Percentiles rank a stretch among this genome's conserved stretches.
Conservation (phyloP, 2,888 invertebrate species). For the Calameuta pallipes region DNA sequence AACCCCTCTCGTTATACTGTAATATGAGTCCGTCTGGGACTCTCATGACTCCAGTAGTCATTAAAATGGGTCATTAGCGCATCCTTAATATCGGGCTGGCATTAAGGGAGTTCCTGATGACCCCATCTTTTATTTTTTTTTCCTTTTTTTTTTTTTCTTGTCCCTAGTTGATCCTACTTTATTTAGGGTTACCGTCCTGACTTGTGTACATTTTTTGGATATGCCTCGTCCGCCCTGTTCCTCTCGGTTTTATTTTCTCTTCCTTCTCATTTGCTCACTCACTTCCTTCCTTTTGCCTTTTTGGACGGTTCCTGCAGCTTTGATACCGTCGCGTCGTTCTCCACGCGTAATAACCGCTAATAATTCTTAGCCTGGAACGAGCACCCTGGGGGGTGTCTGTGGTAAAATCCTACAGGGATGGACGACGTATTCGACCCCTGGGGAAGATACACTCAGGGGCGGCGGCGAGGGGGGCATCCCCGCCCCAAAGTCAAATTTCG, state of each 20-base stretch:
- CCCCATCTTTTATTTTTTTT: background rate
- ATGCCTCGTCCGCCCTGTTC: too few relatives aligned
- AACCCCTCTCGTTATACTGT: too few relatives aligned
- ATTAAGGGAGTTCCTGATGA: slow-evolving; percentile 39
- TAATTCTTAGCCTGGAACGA: slow-evolving; percentile 40
- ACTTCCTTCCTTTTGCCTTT: background rate
- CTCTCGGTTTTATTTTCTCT: too few relatives aligned
- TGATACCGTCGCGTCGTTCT: slow-evolving; percentile 19
- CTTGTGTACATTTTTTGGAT: too few relatives aligned
- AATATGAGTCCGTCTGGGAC: too few relatives aligned
- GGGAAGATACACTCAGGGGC: too few relatives aligned
- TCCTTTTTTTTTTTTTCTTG: background rate
- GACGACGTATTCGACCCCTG: slow-evolving; percentile 14
- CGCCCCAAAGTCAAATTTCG: too few relatives aligned
- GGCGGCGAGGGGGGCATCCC: too few relatives aligned
- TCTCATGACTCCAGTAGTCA: too few relatives aligned
- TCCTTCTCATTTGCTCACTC: too few relatives aligned
- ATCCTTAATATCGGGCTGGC: slow-evolving; percentile 28
- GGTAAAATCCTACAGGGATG: background rate
- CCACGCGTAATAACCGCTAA: slow-evolving; percentile 50
- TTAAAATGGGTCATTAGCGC: slow-evolving; percentile 24
- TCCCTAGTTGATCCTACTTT: background rate
- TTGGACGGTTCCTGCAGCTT: background rate
- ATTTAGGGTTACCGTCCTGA: too few relatives aligned
- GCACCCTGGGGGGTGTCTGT: slow-evolving; percentile 21